Percentiles rank a stretch among this genome's conserved stretches.
Evolutionary conservation across 2,797 vertebrate species (phyloP).

Genomic region (Borostomias antarcticus): DNA sequence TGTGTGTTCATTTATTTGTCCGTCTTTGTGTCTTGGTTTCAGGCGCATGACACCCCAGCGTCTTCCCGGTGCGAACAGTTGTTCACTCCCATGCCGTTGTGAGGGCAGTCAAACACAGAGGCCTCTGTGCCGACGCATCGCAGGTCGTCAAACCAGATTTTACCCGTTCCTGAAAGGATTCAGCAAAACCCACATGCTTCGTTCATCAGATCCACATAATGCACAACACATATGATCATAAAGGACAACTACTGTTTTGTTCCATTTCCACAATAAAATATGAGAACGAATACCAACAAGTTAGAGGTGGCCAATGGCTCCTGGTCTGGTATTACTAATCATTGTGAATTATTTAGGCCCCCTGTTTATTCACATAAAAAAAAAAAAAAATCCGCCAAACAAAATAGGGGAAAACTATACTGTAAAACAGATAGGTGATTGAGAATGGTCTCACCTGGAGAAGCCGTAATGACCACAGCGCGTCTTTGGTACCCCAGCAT

Average conservation of each 20-base stretch:
- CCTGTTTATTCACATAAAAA: background rate
- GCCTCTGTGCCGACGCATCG: slow-evolving; percentile 70
- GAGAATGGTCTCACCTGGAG: slow-evolving; percentile 65
- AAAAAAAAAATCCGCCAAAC: background rate
- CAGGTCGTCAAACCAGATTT: slow-evolving; percentile 85
- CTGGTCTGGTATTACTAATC: too few species aligned
- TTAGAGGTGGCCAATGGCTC: background rate
- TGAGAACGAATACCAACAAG: background rate
- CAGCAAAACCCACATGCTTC: background rate
- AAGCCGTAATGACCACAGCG: fast-evolving
- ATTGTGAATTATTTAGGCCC: background rate
- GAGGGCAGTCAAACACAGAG: slow-evolving; percentile 65
- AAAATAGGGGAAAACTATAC: background rate
- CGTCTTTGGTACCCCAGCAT: slow-evolving; percentile 77
- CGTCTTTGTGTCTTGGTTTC: slow-evolving; percentile 11
- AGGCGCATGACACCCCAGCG: slow-evolving; percentile 74
- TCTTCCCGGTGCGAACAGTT: slow-evolving; percentile 85
- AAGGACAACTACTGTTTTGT: too few species aligned
- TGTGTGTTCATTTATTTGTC: too few species aligned
- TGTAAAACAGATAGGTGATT: background rate
- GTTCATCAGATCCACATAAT: background rate
- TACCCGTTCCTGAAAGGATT: slow-evolving; percentile 71
- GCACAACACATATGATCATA: too few species aligned
- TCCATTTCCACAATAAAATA: too few species aligned
- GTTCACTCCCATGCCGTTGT: slow-evolving; percentile 51